Conservation (phyloP, 1,140 invertebrate genomes). For the Leptopilina clavipes region DNA sequence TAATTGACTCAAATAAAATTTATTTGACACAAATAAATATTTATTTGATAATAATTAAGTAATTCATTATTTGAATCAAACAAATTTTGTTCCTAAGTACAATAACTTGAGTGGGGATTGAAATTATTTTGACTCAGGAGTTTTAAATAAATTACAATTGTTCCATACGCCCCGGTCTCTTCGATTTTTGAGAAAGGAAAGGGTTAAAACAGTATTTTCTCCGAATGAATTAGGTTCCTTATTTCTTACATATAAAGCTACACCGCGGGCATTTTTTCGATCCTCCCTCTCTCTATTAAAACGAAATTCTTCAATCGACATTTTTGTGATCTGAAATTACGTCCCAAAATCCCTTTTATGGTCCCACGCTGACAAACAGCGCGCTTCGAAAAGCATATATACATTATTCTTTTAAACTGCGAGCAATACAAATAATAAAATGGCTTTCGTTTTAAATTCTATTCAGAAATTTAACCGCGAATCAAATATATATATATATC, state of each 20-base stretch:
- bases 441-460: slow-evolving; percentile 20
- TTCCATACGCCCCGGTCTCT: too few species aligned
- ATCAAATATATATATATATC: slow-evolving; percentile 3
- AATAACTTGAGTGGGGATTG: too few species aligned
- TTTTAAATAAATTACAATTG: too few species aligned
- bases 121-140: too few species aligned
- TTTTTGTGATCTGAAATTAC: slow-evolving; percentile 19
- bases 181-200: too few species aligned
- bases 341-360: neutral
- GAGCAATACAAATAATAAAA: slow-evolving; percentile 24
- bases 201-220: slow-evolving; percentile 6
- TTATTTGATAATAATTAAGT: too few species aligned
- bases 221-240: neutral
- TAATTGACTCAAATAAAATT: too few species aligned
- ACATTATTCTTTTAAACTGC: slow-evolving; percentile 1
- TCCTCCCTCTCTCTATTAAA: slow-evolving; percentile 20
- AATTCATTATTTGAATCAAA: too few species aligned
- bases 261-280: slow-evolving; percentile 28
- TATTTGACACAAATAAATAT: too few species aligned
- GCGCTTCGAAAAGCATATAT: slow-evolving; percentile 7
- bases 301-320: neutral
- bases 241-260: neutral
- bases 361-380: neutral
- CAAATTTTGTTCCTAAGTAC: too few species aligned
- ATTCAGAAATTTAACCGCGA: slow-evolving; percentile 31